Conservation (phyloP, 2,797 vertebrate genomes). For the Gila robusta region DNA sequence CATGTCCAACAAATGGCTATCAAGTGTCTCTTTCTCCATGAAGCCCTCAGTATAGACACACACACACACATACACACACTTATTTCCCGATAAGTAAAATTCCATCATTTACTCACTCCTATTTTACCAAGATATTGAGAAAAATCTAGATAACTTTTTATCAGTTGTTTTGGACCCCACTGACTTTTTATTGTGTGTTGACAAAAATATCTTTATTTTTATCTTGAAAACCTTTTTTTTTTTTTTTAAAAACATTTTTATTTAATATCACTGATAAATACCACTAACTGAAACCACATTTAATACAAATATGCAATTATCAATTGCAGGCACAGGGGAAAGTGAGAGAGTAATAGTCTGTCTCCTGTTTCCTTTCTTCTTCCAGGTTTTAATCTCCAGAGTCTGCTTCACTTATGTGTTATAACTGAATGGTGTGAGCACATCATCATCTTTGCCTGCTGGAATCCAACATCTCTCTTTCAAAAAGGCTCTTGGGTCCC, state of each 20-base stretch:
- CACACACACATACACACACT: not conserved
- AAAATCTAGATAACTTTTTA: not conserved
- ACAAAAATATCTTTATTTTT: not conserved
- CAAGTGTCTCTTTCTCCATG: slow-evolving; percentile 24
- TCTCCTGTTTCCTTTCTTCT: slow-evolving; percentile 27
- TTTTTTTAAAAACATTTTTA: not conserved
- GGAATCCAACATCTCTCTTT: slow-evolving; percentile 56
- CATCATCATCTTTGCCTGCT: slow-evolving; percentile 51
- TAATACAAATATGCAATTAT: not conserved
- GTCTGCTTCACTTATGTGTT: slow-evolving; percentile 41
- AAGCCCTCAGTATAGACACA: not conserved
- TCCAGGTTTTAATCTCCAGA: slow-evolving; percentile 22
- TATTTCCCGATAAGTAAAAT: not conserved
- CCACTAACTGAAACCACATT: slow-evolving; percentile 1
- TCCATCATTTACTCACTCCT: not conserved
- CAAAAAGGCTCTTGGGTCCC: slow-evolving; percentile 62
- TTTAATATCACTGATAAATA: not conserved
- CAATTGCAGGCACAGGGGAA: not conserved
- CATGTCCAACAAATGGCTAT: slow-evolving; percentile 39
- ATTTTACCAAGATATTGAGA: not conserved
- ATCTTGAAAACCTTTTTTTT: no score
- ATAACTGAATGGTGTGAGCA: slow-evolving; percentile 33
- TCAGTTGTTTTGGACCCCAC: not conserved
- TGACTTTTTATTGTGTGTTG: not conserved
- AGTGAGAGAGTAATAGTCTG: not conserved